phyloP scores from a whole-genome alignment of 2,113 vertebrate species.

The Rhombomys opimus region DNA sequence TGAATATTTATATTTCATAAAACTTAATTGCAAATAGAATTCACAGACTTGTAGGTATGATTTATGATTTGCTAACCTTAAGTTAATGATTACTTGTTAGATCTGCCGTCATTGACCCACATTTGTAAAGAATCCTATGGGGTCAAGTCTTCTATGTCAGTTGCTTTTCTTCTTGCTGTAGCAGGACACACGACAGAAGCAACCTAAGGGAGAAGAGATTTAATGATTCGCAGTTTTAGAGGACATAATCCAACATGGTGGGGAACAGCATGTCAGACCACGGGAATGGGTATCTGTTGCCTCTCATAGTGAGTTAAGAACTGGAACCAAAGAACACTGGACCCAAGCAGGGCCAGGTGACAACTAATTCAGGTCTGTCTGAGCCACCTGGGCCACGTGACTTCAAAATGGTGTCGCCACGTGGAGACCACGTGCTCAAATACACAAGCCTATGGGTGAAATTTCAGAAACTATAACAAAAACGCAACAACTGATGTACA shows the following conservation, averaged over 20 bases:
- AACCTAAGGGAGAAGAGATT: neutral
- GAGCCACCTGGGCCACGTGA: neutral
- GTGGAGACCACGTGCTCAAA: neutral
- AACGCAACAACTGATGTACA: neutral
- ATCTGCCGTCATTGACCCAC: neutral
- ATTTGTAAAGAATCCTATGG: neutral
- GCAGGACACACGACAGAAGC: neutral
- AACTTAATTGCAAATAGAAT: neutral
- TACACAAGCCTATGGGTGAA: neutral
- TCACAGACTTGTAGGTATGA: neutral
- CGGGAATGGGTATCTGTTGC: neutral
- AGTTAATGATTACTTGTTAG: neutral
- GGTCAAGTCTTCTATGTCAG: neutral
- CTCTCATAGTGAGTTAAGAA: neutral
- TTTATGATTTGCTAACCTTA: neutral
- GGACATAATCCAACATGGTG: neutral
- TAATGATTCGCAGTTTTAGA: neutral
- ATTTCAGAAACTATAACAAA: neutral
- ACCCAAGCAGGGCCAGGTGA: neutral
- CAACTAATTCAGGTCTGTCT: neutral
- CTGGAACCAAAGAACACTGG: neutral
- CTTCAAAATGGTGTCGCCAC: neutral
- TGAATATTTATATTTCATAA: conserved; percentile 25
- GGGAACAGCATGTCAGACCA: neutral
- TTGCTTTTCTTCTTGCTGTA: neutral